Conservation (phyloP, 2,797 vertebrate species). For the Scolopax bukidnonensis region DNA sequence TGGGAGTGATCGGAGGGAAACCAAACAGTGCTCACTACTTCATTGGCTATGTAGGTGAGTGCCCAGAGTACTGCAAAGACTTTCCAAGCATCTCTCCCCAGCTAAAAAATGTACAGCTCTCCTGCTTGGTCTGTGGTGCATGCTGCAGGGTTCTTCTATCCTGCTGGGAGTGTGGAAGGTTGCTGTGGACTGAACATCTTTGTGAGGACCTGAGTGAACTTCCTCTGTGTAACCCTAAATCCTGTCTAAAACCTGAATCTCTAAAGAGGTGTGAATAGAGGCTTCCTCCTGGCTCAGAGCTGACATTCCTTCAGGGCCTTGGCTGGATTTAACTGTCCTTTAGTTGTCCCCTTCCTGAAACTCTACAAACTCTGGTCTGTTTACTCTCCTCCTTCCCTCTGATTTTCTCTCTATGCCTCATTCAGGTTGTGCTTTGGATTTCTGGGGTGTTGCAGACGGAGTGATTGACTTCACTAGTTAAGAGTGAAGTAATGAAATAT, state of each 20-base stretch:
- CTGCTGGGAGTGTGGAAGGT: background rate
- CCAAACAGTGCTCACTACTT: slow-evolving; percentile 99
- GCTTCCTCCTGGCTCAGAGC: background rate
- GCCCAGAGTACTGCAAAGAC: background rate
- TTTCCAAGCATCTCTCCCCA: background rate
- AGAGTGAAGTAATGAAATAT: too few species aligned
- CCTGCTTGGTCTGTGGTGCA: background rate
- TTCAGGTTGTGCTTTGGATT: background rate
- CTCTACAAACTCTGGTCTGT: background rate
- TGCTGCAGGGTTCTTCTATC: background rate
- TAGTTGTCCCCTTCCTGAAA: background rate
- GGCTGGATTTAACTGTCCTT: background rate
- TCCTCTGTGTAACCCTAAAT: background rate
- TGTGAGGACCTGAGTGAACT: background rate
- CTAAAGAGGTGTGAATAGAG: background rate
- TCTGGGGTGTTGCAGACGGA: background rate
- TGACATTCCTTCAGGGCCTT: background rate
- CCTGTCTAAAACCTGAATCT: background rate
- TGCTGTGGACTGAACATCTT: background rate
- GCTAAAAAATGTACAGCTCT: background rate
- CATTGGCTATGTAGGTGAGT: slow-evolving; percentile 97
- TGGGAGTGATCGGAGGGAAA: slow-evolving; percentile 98
- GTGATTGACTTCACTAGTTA: too few species aligned
- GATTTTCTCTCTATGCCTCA: background rate
- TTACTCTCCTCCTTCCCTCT: background rate